These are phyloP conservation scores for Pteria penguin DNA, from an alignment of 2,888 invertebrate species.

Conservation along the genomic window DNA sequence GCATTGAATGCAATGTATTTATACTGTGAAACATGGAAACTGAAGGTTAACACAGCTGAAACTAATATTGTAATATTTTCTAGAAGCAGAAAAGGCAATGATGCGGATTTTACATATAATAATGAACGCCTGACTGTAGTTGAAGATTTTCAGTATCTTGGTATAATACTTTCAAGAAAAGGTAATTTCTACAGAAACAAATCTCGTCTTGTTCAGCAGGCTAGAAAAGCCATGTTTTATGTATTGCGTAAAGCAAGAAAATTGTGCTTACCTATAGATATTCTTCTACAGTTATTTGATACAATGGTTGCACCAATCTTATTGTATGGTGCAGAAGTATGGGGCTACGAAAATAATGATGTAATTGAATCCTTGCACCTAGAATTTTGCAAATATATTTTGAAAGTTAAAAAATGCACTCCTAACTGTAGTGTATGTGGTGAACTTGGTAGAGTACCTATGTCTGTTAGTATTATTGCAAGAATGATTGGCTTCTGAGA, in stretches of 20 bases:
- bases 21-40: constrained; percentile 31
- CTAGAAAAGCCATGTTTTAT: constrained; percentile 24
- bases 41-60: constrained; percentile 16
- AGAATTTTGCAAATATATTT: constrained; percentile 3
- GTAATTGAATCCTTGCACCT: too few relatives aligned
- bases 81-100: constrained; percentile 2
- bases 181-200: constrained; percentile 16
- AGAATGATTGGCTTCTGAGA: constrained; percentile 16
- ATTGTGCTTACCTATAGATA: not conserved
- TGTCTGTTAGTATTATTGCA: constrained; percentile 9
- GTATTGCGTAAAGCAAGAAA: constrained; percentile 20
- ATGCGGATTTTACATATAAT: constrained; percentile 11
- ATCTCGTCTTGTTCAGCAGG: too few relatives aligned
- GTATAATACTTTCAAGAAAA: constrained; percentile 3
- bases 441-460: constrained; percentile 8
- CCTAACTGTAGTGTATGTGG: constrained; percentile 2
- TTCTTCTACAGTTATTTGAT: not conserved
- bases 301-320: too few relatives aligned
- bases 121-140: constrained; percentile 6
- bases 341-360: not conserved
- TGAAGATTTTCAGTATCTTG: constrained; percentile 27
- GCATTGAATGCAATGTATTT: constrained; percentile 21
- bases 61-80: constrained; percentile 34
- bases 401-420: constrained; percentile 13
- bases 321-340: not conserved